Base-by-base conservation (phyloP, 2,888 invertebrate genomes). In the Chrysolina oricalcia region DNA sequence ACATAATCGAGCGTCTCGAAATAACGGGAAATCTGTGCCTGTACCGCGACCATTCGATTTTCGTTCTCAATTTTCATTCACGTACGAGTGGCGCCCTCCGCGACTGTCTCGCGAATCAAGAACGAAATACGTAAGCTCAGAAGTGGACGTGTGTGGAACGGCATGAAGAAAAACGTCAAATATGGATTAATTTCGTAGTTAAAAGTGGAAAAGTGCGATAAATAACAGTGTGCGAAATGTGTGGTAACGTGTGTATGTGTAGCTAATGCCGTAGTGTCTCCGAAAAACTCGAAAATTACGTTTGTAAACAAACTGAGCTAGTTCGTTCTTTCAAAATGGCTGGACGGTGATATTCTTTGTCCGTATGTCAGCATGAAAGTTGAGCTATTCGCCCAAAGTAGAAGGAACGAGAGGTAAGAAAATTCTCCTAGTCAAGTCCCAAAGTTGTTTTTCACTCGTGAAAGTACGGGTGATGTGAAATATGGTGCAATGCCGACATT, bases 311-410 rank as follows among this genome's bases (percentile, higher is more conserved):
- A 84, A 82, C 84, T 83, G 70, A 69, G 70, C 79, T 72, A 76
- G 75, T 78, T 78, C 72, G 78, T 78, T 48, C 80, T 81, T 84
- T 85, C 93, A 93, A 93, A 92, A 93, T 93, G 93, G 93, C 93
- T 92, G 93, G 91, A 91, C 91, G 91, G 92, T 93, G 92, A 91
- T 91, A 90, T 90, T 91, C 92, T 92, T 92, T 92, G 92, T 92
- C 91, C 91, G 91, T 91, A 90, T 91, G 90, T 90, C 92, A 93
- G 91, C 91, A 93, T 93, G 93, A 91, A 91, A 92, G 91, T 92
- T 90, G 91, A 90, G 90, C 91, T 91, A 89, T 90, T 92, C 91
- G 90, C 89, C 89, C 90, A 91, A 89, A 91, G 91, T 89, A 88
- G 90, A 90, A 88, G 90, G 90, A 91, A 91, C 89, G 91, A 91